These are phyloP conservation scores for Drosophila formosana DNA, from an alignment of 2,888 invertebrate species.

Conservation along the genomic window DNA sequence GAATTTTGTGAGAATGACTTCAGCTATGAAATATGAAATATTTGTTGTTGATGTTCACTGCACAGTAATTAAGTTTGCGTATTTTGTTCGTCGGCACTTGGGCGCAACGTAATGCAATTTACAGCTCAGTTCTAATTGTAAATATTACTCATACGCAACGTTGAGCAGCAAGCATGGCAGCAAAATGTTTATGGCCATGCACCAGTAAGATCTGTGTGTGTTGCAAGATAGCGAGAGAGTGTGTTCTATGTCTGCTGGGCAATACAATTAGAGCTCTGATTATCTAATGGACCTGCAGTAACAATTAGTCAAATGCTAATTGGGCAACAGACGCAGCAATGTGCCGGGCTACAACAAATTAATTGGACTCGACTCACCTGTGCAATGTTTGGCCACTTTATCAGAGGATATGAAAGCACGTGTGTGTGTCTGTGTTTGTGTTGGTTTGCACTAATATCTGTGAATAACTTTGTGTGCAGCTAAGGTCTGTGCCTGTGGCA, in stretches of 20 bases:
- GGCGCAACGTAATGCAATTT: constrained; percentile 64
- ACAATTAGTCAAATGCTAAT: constrained; percentile 56
- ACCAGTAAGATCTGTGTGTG: neutral
- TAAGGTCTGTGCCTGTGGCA: constrained; percentile 36
- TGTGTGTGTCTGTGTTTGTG: neutral
- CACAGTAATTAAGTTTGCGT: constrained; percentile 61
- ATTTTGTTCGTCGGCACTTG: constrained; percentile 39
- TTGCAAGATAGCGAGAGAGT: neutral
- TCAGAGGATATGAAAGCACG: neutral
- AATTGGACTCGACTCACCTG: constrained; percentile 28
- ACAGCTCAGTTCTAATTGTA: constrained; percentile 48
- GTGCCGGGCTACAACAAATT: constrained; percentile 3
- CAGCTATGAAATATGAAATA: constrained; percentile 18
- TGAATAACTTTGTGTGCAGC: constrained; percentile 30
- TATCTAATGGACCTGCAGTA: constrained; percentile 43
- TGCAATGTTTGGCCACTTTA: constrained; percentile 15
- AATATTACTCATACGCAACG: constrained; percentile 73
- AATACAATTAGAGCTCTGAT: constrained; percentile 47
- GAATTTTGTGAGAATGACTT: constrained; percentile 66
- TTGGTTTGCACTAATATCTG: constrained; percentile 29
- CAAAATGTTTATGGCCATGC: constrained; percentile 8
- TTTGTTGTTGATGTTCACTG: neutral
- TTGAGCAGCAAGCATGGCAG: constrained; percentile 45
- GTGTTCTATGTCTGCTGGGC: constrained; percentile 1
- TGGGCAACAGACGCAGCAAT: constrained; percentile 34